Conservation (phyloP, 2,113 vertebrate species). For the Odobenus rosmarus region DNA sequence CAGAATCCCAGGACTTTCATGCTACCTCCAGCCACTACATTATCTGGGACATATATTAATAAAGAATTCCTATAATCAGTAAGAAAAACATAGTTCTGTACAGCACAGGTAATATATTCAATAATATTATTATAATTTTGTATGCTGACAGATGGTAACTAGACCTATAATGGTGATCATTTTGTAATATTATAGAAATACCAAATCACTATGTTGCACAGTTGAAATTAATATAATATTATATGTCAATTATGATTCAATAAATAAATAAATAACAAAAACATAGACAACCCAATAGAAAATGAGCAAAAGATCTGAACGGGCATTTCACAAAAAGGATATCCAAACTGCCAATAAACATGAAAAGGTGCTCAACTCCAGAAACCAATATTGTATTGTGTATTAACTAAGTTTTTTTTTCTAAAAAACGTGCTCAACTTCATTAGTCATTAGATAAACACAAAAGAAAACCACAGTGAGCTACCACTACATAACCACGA, state of each 20-base stretch:
- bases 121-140: neutral
- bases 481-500: neutral
- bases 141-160: neutral
- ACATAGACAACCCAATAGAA: neutral
- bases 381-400: neutral
- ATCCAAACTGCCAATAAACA: neutral
- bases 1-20: neutral
- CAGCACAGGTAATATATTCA: neutral
- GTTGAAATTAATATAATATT: neutral
- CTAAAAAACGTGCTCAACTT: neutral
- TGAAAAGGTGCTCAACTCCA: neutral
- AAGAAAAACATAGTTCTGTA: neutral
- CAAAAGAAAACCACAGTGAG: neutral
- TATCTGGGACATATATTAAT: neutral
- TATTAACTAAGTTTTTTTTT: neutral
- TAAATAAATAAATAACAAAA: neutral
- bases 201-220: neutral
- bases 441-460: constrained; percentile 14
- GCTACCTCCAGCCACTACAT: neutral
- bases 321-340: neutral
- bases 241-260: neutral
- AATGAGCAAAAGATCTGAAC: neutral
- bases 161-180: neutral
- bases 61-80: neutral
- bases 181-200: neutral